These are phyloP conservation scores for Psilopsiagon aymara DNA, from an alignment of 2,113 vertebrate species.

Conservation along the genomic window DNA sequence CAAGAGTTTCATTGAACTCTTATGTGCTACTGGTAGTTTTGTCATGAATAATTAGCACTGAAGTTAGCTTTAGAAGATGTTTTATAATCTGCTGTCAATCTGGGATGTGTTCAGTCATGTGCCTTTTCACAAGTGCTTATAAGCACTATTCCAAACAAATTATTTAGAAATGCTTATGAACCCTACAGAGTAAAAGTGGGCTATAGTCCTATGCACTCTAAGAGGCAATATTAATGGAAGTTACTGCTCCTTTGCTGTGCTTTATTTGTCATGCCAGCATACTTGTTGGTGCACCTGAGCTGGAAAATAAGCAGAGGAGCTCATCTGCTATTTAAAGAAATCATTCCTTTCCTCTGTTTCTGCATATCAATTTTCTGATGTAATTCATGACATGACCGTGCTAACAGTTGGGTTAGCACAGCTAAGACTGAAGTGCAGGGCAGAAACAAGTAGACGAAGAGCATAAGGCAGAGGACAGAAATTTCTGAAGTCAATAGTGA, in stretches of 20 bases:
- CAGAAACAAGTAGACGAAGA: not conserved
- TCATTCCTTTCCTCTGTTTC: not conserved
- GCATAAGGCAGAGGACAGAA: not conserved
- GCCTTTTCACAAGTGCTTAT: not conserved
- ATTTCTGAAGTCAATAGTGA: not conserved
- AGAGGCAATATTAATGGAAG: not conserved
- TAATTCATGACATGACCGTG: not conserved
- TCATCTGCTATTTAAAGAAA: not conserved
- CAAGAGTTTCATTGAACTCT: not conserved
- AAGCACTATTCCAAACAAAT: not conserved
- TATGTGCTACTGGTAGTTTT: not conserved
- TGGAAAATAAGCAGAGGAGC: not conserved
- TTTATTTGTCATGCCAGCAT: accelerated
- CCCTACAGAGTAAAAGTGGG: not conserved
- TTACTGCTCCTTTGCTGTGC: not conserved
- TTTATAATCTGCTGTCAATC: not conserved
- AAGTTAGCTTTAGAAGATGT: not conserved
- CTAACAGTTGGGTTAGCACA: not conserved
- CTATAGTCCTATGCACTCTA: not conserved
- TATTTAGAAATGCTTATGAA: not conserved
- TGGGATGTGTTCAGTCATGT: not conserved
- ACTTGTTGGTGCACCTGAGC: not conserved
- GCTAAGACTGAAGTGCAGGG: not conserved
- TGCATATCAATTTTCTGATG: not conserved
- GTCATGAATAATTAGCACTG: not conserved